These are phyloP conservation scores for Drosophila littoralis DNA, from an alignment of 1,140 invertebrate species.

Conservation along the genomic window DNA sequence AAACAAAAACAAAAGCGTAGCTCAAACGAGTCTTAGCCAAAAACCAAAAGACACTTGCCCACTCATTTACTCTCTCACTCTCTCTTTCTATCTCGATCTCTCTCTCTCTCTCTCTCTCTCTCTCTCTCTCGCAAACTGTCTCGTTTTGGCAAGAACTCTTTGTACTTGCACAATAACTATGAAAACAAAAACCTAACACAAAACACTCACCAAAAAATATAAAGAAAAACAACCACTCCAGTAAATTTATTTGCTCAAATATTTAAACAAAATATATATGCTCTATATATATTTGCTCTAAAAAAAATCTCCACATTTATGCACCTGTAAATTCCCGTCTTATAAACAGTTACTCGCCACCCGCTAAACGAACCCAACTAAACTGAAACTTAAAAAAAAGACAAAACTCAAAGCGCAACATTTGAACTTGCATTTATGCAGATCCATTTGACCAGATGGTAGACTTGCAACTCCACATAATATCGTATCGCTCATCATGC, in stretches of 20 bases:
- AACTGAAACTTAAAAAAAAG: constrained; percentile 47
- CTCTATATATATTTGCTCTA: constrained; percentile 26
- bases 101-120: constrained; percentile 10
- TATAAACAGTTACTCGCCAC: constrained; percentile 34
- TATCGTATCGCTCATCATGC: constrained; percentile 82
- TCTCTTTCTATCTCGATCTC: constrained; percentile 10
- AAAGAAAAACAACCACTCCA: constrained; percentile 30
- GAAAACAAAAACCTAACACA: constrained; percentile 27
- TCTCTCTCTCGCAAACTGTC: constrained; percentile 31
- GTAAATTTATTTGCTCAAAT: constrained; percentile 44
- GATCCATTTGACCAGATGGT: constrained; percentile 83
- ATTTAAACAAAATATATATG: constrained; percentile 24
- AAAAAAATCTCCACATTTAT: constrained; percentile 59
- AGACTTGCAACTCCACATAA: constrained; percentile 84
- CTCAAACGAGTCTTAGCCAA: constrained; percentile 14
- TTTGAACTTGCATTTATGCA: constrained; percentile 82
- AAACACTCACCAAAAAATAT: constrained; percentile 31
- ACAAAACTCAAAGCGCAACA: constrained; percentile 61
- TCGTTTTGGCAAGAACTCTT: constrained; percentile 68
- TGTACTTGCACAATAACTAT: constrained; percentile 64
- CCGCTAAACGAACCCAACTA: constrained; percentile 53
- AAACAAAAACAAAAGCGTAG: constrained; percentile 21
- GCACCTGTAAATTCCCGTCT: constrained; percentile 71
- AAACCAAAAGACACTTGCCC: constrained; percentile 24
- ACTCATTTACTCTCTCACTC: constrained; percentile 29